Evolutionary conservation across 92 coral and sea anemone species (phyloP).

Genomic region (Micromussa lordhowensis): DNA sequence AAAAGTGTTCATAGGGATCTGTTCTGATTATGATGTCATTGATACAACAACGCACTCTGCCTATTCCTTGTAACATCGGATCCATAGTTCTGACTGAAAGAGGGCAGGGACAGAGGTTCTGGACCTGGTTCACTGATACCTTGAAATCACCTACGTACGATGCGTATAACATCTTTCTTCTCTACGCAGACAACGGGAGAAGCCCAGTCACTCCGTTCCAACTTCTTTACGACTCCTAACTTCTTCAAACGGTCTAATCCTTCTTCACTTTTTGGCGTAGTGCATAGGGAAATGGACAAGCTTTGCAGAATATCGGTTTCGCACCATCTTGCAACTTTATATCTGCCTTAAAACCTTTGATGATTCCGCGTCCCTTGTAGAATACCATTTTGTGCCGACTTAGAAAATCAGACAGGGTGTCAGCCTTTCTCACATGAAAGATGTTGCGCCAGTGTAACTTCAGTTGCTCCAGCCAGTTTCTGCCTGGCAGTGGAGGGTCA

Average conservation of each 20-base stretch:
- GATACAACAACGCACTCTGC: slow-evolving; percentile 7
- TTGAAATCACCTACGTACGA: slow-evolving; percentile 63
- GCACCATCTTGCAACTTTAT: slow-evolving; percentile 57
- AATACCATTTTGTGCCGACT: slow-evolving; percentile 39
- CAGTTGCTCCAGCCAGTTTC: slow-evolving; percentile 50
- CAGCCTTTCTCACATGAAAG: slow-evolving; percentile 33
- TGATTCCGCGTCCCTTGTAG: slow-evolving; percentile 56
- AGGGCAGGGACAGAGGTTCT: slow-evolving; percentile 55
- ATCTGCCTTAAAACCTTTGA: slow-evolving; percentile 49
- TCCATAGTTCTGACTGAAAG: slow-evolving; percentile 35
- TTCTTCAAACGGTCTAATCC: slow-evolving; percentile 42
- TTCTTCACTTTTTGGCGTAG: slow-evolving; percentile 38
- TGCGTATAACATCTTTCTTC: slow-evolving; percentile 58
- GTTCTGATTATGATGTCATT: slow-evolving; percentile 60
- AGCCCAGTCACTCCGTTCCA: slow-evolving; percentile 62
- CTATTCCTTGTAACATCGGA: neutral
- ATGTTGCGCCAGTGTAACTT: slow-evolving; percentile 40
- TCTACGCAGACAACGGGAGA: slow-evolving; percentile 55
- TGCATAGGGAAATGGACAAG: slow-evolving; percentile 54
- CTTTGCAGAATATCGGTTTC: slow-evolving; percentile 56
- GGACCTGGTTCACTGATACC: slow-evolving; percentile 46
- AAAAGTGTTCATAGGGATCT: slow-evolving; percentile 47
- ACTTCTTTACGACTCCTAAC: slow-evolving; percentile 39
- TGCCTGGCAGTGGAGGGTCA: slow-evolving; percentile 38
- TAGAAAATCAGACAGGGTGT: slow-evolving; percentile 45